Evolutionary conservation across 2,888 invertebrate species (phyloP), one percentile per base, ranked within the genome.

Genomic region (Ametastegia equiseti): DNA sequence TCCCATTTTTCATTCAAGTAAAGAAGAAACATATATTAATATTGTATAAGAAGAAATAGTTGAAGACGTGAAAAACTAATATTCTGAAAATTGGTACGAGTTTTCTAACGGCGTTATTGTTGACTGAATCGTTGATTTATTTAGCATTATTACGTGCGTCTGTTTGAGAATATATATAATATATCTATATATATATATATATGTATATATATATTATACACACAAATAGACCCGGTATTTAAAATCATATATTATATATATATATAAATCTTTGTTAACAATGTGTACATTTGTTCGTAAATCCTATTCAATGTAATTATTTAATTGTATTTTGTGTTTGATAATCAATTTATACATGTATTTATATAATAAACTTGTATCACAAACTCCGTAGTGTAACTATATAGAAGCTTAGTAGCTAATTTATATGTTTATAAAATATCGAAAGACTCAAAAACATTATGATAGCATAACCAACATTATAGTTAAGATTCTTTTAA

Each of bases 261-360:
- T 19, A 42, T 42, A 42, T 23, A 23, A n/a, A 33, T 63, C 30
- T 63, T 63, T 33, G 63, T 63, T 63, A 33, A 63, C 33, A 33
- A 63, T 63, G 63, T 33, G 63, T 63, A 63, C 33, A 63, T 63
- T 33, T 33, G 27, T 33, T 63, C 33, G 33, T 63, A 27, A 45
- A 33, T 15, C 4, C 33, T 63, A 63, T 63, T 63, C 2, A 63
- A 33, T 63, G 63, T 63, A 63, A 63, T 63, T 63, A 63, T 63
- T 63, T 63, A 63, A 63, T 63, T 63, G 63, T 63, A 63, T 63
- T 63, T 63, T 63, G 63, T 63, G 63, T 63, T 63, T 33, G 63
- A 63, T 63, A 33, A 63, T 63, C 63, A 63, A 63, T 63, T 63
- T 63, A 45, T 45, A 33, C 63, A 63, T 63, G 63, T 63, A 30